Conservation (phyloP, 2,888 invertebrate species). For the Horisme vitalbata region DNA sequence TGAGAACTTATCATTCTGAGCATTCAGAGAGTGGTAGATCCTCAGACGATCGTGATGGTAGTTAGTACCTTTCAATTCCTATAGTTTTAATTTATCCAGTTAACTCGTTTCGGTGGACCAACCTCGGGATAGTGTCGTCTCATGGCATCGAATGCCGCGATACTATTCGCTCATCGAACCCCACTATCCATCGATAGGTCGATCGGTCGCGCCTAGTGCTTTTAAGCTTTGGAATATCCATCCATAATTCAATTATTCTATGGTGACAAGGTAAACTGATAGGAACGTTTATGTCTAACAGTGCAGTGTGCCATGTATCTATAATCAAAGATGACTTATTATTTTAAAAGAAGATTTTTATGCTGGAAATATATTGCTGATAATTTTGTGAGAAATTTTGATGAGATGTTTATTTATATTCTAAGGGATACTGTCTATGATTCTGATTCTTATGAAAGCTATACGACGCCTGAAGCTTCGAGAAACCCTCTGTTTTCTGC, state of each 20-base stretch:
- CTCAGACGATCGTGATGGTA: conserved; percentile 35
- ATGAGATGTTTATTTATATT: conserved; percentile 78
- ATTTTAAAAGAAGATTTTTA: conserved; percentile 72
- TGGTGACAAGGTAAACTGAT: conserved; percentile 80
- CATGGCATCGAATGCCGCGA: conserved; percentile 64
- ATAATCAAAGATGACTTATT: conserved; percentile 74
- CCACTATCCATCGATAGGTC: conserved; percentile 47
- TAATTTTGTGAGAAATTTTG: conserved; percentile 79
- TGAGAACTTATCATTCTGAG: neutral
- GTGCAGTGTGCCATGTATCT: conserved; percentile 81
- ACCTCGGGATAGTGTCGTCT: conserved; percentile 63
- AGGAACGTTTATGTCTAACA: conserved; percentile 70
- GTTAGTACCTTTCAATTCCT: conserved; percentile 69
- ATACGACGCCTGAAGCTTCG: conserved; percentile 39
- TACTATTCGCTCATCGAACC: conserved; percentile 43
- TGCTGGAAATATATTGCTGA: conserved; percentile 78
- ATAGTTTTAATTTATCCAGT: conserved; percentile 61
- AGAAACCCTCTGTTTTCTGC: conserved; percentile 6
- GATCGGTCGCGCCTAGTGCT: conserved; percentile 56
- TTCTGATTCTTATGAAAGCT: conserved; percentile 63
- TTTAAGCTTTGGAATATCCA: conserved; percentile 79
- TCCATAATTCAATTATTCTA: conserved; percentile 82
- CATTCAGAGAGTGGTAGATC: neutral
- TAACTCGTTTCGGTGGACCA: conserved; percentile 66
- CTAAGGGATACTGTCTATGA: conserved; percentile 67